These are phyloP conservation scores for Plemyria rubiginata DNA, from an alignment of 2,888 invertebrate species.

Conservation along the genomic window DNA sequence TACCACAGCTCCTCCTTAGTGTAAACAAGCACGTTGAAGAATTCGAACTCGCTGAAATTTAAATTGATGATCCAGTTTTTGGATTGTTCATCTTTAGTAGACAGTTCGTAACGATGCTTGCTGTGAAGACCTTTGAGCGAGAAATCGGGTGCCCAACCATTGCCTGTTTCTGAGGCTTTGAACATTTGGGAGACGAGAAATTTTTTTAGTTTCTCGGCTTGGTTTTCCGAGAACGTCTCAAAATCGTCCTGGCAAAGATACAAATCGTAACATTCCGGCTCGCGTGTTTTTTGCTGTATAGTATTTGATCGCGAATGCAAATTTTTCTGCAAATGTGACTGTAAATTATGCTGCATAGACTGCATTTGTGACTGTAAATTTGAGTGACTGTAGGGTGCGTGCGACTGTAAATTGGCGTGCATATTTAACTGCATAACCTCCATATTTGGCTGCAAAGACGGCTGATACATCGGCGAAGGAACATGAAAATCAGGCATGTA, in stretches of 20 bases:
- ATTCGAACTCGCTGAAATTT: slow-evolving; percentile 61
- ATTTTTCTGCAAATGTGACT: slow-evolving; percentile 11
- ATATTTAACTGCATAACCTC: slow-evolving; percentile 7
- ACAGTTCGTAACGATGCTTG: slow-evolving; percentile 62
- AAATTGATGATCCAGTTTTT: slow-evolving; percentile 67
- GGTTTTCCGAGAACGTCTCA: slow-evolving; percentile 55
- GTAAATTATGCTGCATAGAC: slow-evolving; percentile 15
- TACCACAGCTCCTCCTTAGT: slow-evolving; percentile 75
- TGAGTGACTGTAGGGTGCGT: background rate
- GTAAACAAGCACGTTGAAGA: slow-evolving; percentile 68
- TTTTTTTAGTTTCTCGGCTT: slow-evolving; percentile 60
- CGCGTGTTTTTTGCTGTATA: slow-evolving; percentile 1
- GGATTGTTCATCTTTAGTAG: slow-evolving; percentile 61
- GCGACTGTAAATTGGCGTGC: slow-evolving; percentile 9
- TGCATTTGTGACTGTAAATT: slow-evolving; percentile 12
- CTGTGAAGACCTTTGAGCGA: slow-evolving; percentile 67
- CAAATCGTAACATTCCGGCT: slow-evolving; percentile 46
- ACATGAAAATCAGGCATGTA: slow-evolving; percentile 20
- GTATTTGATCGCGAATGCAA: background rate
- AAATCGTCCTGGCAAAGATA: slow-evolving; percentile 75
- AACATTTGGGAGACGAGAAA: slow-evolving; percentile 65
- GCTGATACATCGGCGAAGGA: slow-evolving; percentile 14
- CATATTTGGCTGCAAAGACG: slow-evolving; percentile 13
- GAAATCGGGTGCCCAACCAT: slow-evolving; percentile 65
- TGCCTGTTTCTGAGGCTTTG: slow-evolving; percentile 48